Evolutionary conservation across 1,140 invertebrate species (phyloP).

Genomic region (Polypedilum vanderplanki): DNA sequence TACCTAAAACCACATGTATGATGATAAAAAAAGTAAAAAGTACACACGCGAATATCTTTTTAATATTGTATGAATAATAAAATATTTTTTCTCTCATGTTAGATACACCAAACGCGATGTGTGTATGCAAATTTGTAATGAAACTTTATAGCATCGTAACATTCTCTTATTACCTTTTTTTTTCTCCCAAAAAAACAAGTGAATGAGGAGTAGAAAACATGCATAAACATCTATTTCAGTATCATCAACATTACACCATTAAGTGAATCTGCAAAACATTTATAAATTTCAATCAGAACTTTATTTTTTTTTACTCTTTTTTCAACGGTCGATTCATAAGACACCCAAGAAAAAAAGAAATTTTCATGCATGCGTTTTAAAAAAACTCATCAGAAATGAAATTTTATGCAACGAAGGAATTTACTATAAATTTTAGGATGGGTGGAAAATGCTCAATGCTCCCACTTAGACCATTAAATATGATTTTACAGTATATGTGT

Average conservation of each 20-base stretch:
- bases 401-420: neutral
- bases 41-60: too few relatives aligned
- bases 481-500: slow-evolving; percentile 29
- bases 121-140: slow-evolving; percentile 5
- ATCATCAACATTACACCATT: neutral
- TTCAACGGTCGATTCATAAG: neutral
- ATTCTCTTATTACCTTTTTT: neutral
- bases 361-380: slow-evolving; percentile 15
- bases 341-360: neutral
- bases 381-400: slow-evolving; percentile 11
- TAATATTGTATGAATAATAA: too few relatives aligned
- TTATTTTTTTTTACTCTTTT: neutral
- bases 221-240: neutral
- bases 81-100: too few relatives aligned
- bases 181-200: neutral
- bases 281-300: slow-evolving; percentile 26
- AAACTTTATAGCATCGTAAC: slow-evolving; percentile 6
- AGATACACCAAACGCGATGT: too few relatives aligned
- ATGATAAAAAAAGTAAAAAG: too few relatives aligned
- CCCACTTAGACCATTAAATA: neutral
- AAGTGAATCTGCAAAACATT: slow-evolving; percentile 7
- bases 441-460: neutral
- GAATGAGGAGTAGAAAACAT: neutral
- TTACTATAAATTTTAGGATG: slow-evolving; percentile 25
- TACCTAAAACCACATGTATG: too few relatives aligned